These are phyloP conservation scores for Bombus pyrosoma DNA, from an alignment of 1,140 invertebrate genomes.

Conservation along the genomic window DNA sequence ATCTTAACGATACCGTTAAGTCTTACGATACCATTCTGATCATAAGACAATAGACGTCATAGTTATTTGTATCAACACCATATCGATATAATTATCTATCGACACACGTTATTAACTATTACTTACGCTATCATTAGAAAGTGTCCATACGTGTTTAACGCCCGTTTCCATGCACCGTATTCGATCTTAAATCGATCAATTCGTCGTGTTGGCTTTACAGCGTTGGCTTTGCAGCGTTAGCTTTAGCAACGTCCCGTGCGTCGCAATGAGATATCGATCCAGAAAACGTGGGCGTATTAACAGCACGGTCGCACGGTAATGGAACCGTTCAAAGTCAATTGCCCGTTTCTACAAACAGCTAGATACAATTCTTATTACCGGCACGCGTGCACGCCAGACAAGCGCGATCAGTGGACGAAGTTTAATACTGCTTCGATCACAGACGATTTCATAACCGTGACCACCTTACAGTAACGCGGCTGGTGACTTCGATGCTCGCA, in stretches of 20 bases:
- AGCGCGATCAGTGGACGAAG: constrained; percentile 3
- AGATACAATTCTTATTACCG: constrained; percentile 19
- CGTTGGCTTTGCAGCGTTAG: not conserved
- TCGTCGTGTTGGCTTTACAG: not conserved
- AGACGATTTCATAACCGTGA: not conserved
- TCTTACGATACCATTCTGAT: not conserved
- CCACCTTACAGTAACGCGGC: not conserved
- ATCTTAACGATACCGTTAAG: not conserved
- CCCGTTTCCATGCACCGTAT: constrained; percentile 17
- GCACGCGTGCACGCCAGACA: constrained; percentile 28
- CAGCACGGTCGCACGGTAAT: constrained; percentile 5
- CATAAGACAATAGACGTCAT: too few species aligned
- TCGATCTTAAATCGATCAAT: constrained; percentile 37
- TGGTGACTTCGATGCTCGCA: not conserved
- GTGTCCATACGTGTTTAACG: constrained; percentile 30
- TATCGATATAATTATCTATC: constrained; percentile 24
- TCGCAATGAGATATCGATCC: constrained; percentile 13
- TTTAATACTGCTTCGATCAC: not conserved
- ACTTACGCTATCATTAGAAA: constrained; percentile 33
- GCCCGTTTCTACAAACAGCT: constrained; percentile 26
- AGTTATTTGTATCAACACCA: not conserved
- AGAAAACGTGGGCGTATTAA: constrained; percentile 34
- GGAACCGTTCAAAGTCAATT: constrained; percentile 27
- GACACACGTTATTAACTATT: constrained; percentile 32
- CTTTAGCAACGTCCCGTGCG: constrained; percentile 36